Base-by-base conservation (phyloP, 2,797 vertebrate genomes). In the Hemibagrus guttatus region DNA sequence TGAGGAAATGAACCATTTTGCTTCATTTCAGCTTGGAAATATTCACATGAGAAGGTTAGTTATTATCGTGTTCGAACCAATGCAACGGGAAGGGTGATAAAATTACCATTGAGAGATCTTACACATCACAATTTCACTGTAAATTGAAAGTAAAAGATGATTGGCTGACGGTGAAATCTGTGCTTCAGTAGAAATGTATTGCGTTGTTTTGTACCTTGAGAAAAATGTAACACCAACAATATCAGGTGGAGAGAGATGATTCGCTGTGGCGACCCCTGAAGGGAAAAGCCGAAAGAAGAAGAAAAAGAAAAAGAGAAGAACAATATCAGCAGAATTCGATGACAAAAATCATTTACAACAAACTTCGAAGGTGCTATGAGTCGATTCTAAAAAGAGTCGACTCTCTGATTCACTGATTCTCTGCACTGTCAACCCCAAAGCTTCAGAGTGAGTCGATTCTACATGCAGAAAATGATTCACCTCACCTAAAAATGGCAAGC, bases 1-100 rank as follows among this genome's bases (percentile, higher is more conserved):
- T 49, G 86, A 93, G 92, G 93, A 94, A 94, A 93, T 94, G 90
- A 92, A 90, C 31, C 80, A 87, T 91, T 89, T 93, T 91, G 89
- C 92, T 88, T 92, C 89, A 26, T 81, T 81, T 42, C 78, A 63
- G 39, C 21, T 21, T 42, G 12, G 23, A 80, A 80, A 61, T 80
- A 80, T 80, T 80, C 56, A 9, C 35, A 0, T 23, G 12, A 80
- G 78, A 80, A 59, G 31, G 12, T 39, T 11, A 39, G 54, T n/a
- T 35, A 35, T 78, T 61, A 61, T 14, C 23, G 35, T 42, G 42
- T 61, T 26, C 26, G 21, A 80, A 26, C 39, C 56, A 6, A 26
- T 61, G 7, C 2, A 35, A 14, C 6, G 35, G 42, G 59, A n/a
- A n/a, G 4, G 35, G 35, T 4, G 35, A 39, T 39, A 2, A 28